Evolutionary conservation across 2,113 vertebrate species (phyloP).

Genomic region (Balaenoptera acutorostrata): DNA sequence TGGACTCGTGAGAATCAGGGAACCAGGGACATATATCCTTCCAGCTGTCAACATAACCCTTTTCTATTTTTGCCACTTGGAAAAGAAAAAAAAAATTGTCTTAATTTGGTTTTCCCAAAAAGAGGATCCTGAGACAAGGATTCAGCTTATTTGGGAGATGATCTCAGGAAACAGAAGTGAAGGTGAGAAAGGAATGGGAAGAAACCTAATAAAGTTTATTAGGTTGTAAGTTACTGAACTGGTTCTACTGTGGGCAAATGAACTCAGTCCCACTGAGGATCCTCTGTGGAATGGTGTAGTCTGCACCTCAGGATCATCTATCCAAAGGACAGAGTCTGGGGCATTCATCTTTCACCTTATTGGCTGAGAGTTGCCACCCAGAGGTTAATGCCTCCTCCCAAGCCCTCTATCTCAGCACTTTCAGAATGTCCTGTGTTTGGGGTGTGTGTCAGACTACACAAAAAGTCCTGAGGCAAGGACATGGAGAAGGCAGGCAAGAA

Average conservation of each 20-base stretch:
- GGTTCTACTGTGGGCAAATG: neutral
- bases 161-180: neutral
- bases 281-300: neutral
- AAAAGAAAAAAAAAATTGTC: neutral
- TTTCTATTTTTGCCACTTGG: neutral
- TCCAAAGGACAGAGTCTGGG: neutral
- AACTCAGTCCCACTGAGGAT: neutral
- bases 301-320: neutral
- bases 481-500: neutral
- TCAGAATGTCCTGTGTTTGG: neutral
- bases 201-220: neutral
- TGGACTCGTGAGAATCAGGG: neutral
- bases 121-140: neutral
- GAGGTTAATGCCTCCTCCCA: neutral
- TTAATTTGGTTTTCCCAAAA: neutral
- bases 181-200: neutral
- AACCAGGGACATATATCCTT: neutral
- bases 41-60: neutral
- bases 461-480: neutral
- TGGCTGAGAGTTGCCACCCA: neutral
- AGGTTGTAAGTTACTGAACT: neutral
- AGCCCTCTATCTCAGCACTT: neutral
- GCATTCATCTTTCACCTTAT: neutral
- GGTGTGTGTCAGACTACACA: neutral
- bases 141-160: neutral